Base-by-base conservation (phyloP, 2,797 vertebrate species). In the Esox masquinongy region DNA sequence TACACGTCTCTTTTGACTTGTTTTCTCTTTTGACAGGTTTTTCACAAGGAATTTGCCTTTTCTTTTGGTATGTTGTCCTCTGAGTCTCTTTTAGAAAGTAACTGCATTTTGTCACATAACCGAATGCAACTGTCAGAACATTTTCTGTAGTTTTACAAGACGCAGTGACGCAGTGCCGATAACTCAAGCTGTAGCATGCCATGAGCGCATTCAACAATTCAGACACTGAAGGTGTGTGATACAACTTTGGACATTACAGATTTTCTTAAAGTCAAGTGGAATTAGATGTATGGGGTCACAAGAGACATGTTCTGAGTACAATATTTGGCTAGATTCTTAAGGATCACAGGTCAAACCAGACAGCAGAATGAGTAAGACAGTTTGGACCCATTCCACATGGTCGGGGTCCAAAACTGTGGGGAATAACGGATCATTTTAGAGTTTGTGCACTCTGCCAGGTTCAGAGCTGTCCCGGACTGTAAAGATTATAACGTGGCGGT, bases 31-130 rank as follows among this genome's bases (percentile, higher is more conserved):
- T n/a, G n/a, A n/a, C 31, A 24, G n/a, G 17, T 68, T 70, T 31
- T 11, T 19, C 43, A 49, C 1, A 11, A 31, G 9, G 14, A 16
- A 64, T 31, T 26, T 64, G 61, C 29, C 63, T 12, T 34, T 31
- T 34, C 24, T 5, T 64, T 39, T 19, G 6, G 7, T 51, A 26
- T 70, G 2, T 70, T 47, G 26, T 51, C 47, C 47, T 29, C 16
- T 31, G 47, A 26, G 47, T 16, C 15, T 17, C 17, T 5, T 22
- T 50, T 49, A 26, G 14, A 29, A 22, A 70, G 24, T 70, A 3
- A 50, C 50, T 70, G 19, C 68, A 70, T 49, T 50, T 66, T 12
- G 26, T 66, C 64, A 66, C 24, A 66, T 66, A 17, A 6, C 64
- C 14, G n/a, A 24, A 63, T 29, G 50, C 17, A 53, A 53, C 17